A percentile compares a stretch with the other conserved stretches of the same genome.
These are phyloP conservation scores for Pseudachorutes palmiensis DNA, from an alignment of 1,140 invertebrate species.

Conservation along the genomic window DNA sequence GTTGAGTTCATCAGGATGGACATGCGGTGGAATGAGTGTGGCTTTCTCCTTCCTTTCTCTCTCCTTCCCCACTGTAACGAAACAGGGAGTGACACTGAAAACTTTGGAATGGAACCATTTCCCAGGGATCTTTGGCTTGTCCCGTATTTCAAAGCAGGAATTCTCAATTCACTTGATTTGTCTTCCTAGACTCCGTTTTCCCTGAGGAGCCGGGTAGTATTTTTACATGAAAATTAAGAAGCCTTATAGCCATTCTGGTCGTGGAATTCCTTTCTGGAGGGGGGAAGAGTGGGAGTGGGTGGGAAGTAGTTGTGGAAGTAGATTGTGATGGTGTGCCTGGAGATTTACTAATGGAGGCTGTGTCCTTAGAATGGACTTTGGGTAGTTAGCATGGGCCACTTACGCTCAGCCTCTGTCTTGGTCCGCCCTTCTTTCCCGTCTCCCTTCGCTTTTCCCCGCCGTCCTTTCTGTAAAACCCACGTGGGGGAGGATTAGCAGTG, in stretches of 20 bases:
- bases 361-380: neutral
- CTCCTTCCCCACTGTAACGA: slow-evolving; percentile 33
- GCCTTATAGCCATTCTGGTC: too few relatives aligned
- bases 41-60: slow-evolving; percentile 34
- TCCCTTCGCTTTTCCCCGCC: neutral
- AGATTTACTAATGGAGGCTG: too few relatives aligned
- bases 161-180: too few relatives aligned
- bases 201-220: too few relatives aligned
- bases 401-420: slow-evolving; percentile 37
- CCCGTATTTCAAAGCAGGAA: too few relatives aligned
- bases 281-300: too few relatives aligned
- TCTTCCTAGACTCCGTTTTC: too few relatives aligned
- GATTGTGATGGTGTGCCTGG: too few relatives aligned
- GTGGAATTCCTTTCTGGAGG: too few relatives aligned
- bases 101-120: neutral
- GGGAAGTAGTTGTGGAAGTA: too few relatives aligned
- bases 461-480: neutral
- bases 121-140: neutral
- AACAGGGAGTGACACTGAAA: neutral
- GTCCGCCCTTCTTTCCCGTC: neutral
- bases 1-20: slow-evolving; percentile 28
- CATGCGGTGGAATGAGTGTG: slow-evolving; percentile 22
- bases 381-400: slow-evolving; percentile 6
- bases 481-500: neutral
- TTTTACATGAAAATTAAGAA: too few relatives aligned